Evolutionary conservation across 2,113 vertebrate genomes (phyloP), one percentile per base, ranked within the genome.

Genomic region (Plotosus lineatus): DNA sequence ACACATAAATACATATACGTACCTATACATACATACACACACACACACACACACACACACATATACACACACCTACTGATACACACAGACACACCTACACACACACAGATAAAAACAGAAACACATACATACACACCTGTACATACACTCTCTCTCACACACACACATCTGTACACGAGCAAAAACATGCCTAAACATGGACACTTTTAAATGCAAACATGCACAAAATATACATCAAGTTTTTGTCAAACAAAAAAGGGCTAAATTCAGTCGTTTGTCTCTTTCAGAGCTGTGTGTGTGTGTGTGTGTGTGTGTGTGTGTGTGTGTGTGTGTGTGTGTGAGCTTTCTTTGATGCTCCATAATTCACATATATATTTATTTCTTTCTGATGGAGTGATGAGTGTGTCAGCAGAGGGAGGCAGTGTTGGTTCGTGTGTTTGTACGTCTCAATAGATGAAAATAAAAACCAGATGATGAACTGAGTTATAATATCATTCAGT

Each of bases 281-380:
- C 86, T 77, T 84, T 80, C 1, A 72, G 44, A 75, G 44, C 10
- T 50, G 19, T 61, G 69, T 85, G 76, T 84, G 78, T 81, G 56
- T 44, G 38, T 46, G 6, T 69, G 68, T 71, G n/a, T 71, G 68
- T 50, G 28, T 60, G 58, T 31, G 28, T 60, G 58, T 60, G 11
- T 60, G 58, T 60, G 58, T 61, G 58, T 33, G 58, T 61, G 58
- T 61, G 28, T 42, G 38, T 66, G 31, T 66, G 65, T 69, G 42
- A 84, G 77, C 84, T 61, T 53, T 85, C 85, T 77, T 86, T 81
- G 78, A 75, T 80, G 61, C 80, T 82, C 58, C 51, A 28, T 53
- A 73, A 56, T 51, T 79, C 46, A 68, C 63, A 78, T 91, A 85
- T 87, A 89, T 44, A 91, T 89, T 51, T 91, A 90, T 92, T 91